Base-by-base conservation (phyloP, 2,888 invertebrate species). In the Epicampocera succincta region DNA sequence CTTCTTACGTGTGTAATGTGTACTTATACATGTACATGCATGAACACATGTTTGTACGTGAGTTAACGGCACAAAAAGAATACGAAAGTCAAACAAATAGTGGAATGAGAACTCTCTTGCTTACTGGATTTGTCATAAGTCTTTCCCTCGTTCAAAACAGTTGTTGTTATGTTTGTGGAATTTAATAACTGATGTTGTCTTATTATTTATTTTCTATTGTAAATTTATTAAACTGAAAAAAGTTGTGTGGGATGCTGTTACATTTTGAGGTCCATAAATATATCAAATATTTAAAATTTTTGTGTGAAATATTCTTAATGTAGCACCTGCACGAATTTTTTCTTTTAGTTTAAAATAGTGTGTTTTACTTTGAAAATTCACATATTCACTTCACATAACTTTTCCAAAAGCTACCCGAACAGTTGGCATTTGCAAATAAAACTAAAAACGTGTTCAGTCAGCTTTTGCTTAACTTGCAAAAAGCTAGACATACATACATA, bases 221-320 rank as follows among this genome's bases (percentile, higher is more conserved):
- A 15, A 72, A 72, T 40, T 63, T 40, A 38, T 56, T 74, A 40
- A 38, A 58, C 48, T 65, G 33, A 29, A 56, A 56, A 46, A 54
- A 15, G 6, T 19, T 75, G 66, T 58, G 75, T 66, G 42, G 66
- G 75, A 33, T 60, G 66, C 13, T 50, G 56, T 60, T 42, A 13
- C 5, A 9, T 42, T 71, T 72, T 40, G 13, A 25, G n/a, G 50
- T 44, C 12, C 12, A 73, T n/a, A 65, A 65, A 48, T 40, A 56
- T 40, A 40, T 61, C n/a, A 76, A 52, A 60, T 68, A 76, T 76
- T 69, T 69, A 12, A 52, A 61, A 61, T 44, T 9, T 33, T n/a
- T 61, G 25, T 69, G 33, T 61, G 48, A 73, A 68, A 71, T 48
- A 48, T 21, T 50, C 4, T 40, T 48, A 1, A 42, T 12, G 42